phyloP scores from a whole-genome alignment of 2,113 vertebrate species.

The Callospermophilus lateralis region DNA sequence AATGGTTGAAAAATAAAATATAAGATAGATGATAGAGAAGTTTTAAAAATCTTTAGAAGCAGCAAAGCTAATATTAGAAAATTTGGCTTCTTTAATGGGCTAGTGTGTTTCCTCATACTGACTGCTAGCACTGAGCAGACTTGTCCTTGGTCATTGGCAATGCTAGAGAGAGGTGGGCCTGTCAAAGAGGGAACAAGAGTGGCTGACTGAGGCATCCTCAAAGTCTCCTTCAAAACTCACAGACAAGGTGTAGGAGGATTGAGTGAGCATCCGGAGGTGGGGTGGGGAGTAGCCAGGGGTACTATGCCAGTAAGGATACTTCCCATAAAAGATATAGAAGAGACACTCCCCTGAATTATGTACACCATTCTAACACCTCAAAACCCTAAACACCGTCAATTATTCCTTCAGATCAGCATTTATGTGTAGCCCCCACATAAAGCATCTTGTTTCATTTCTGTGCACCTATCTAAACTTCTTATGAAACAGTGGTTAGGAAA shows the following conservation, averaged over 20 bases:
- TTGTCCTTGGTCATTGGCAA: not conserved
- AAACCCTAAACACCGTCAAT: not conserved
- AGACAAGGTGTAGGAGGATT: not conserved
- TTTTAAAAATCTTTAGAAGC: conserved; percentile 7
- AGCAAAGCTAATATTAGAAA: conserved; percentile 3
- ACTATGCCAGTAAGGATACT: not conserved
- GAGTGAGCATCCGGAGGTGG: too few species aligned
- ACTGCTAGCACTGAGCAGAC: not conserved
- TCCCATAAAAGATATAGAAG: not conserved
- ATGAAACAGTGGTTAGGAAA: not conserved
- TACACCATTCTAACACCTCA: not conserved
- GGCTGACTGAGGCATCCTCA: not conserved
- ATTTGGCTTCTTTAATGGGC: not conserved
- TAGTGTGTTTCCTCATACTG: not conserved
- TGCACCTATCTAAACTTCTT: not conserved
- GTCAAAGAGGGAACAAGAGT: too few species aligned
- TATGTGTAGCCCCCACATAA: not conserved
- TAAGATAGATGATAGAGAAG: not conserved
- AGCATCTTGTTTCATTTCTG: not conserved
- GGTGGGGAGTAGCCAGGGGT: not conserved
- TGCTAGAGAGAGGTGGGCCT: not conserved
- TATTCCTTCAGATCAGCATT: not conserved
- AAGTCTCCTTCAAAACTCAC: not conserved
- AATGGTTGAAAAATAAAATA: conserved; percentile 27
- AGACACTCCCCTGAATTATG: not conserved